Percentiles rank a stretch among this genome's conserved stretches.
Evolutionary conservation across 1,140 invertebrate genomes (phyloP).

Genomic region (Macrotrachela quadricornifera): DNA sequence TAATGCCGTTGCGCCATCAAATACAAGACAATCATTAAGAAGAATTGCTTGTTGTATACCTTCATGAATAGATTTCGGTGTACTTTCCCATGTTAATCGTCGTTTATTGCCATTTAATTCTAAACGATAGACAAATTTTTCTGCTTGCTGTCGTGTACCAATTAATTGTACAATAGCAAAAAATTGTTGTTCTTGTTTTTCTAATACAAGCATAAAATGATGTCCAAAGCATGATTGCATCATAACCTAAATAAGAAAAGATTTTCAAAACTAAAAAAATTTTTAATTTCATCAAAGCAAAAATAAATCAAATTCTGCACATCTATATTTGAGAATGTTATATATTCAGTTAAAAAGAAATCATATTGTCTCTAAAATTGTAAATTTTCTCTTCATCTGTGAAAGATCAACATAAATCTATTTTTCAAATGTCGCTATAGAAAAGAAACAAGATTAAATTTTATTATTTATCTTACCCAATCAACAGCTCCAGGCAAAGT

Average conservation of each 20-base stretch:
- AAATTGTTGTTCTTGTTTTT: slow-evolving; percentile 85
- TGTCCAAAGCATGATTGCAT: slow-evolving; percentile 98
- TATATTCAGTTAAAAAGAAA: too few relatives aligned
- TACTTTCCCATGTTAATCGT: slow-evolving; percentile 91
- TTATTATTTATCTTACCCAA: slow-evolving; percentile 42
- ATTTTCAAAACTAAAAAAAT: too few relatives aligned
- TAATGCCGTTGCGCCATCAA: slow-evolving; percentile 91
- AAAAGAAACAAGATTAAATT: too few relatives aligned
- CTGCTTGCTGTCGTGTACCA: slow-evolving; percentile 90
- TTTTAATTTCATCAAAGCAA: too few relatives aligned
- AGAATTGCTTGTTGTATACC: slow-evolving; percentile 92
- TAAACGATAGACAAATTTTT: slow-evolving; percentile 90
- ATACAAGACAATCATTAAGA: slow-evolving; percentile 92
- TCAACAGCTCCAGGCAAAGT: slow-evolving; percentile 96
- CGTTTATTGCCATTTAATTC: slow-evolving; percentile 82
- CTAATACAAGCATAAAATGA: slow-evolving; percentile 94
- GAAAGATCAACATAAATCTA: too few relatives aligned
- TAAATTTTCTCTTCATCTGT: too few relatives aligned
- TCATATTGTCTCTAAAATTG: too few relatives aligned
- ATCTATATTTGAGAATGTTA: too few relatives aligned
- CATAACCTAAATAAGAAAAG: slow-evolving; percentile 43
- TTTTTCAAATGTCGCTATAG: too few relatives aligned
- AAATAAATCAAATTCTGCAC: too few relatives aligned
- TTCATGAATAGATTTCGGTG: slow-evolving; percentile 91
- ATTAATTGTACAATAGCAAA: slow-evolving; percentile 98